Percentiles rank a stretch among this genome's conserved stretches.
Evolutionary conservation across 2,113 vertebrate species (phyloP).

Genomic region (Salvator merianae): DNA sequence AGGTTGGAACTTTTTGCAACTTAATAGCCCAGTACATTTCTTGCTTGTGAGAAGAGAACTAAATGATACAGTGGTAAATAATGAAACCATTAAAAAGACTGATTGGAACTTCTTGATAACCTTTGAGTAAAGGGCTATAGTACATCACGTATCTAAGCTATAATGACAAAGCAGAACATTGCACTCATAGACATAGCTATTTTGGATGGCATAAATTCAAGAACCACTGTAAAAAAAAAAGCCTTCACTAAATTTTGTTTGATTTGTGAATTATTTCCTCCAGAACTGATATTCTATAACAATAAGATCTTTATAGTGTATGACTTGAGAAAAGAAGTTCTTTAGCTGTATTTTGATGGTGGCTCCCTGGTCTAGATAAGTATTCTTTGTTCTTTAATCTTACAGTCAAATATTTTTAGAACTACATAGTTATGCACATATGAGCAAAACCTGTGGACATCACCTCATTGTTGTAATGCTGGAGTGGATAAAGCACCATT

Average conservation of each 20-base stretch:
- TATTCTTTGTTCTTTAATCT: no score
- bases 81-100: not conserved
- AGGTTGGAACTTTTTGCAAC: not conserved
- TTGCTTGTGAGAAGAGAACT: not conserved
- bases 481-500: no score
- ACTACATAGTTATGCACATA: no score
- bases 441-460: no score
- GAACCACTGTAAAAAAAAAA: not conserved
- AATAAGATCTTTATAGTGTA: no score
- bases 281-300: not conserved
- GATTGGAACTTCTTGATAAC: not conserved
- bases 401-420: no score
- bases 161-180: not conserved
- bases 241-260: not conserved
- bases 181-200: not conserved
- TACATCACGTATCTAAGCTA: not conserved
- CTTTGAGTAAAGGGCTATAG: not conserved
- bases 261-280: not conserved
- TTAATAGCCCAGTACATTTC: not conserved
- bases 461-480: no score
- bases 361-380: no score
- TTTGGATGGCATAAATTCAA: not conserved
- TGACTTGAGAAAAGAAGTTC: no score
- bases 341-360: no score
- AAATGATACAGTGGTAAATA: not conserved